A percentile compares a stretch with the other conserved stretches of the same genome.
phyloP scores from a whole-genome alignment of 2,113 vertebrate species.

The Tragulus kanchil region DNA sequence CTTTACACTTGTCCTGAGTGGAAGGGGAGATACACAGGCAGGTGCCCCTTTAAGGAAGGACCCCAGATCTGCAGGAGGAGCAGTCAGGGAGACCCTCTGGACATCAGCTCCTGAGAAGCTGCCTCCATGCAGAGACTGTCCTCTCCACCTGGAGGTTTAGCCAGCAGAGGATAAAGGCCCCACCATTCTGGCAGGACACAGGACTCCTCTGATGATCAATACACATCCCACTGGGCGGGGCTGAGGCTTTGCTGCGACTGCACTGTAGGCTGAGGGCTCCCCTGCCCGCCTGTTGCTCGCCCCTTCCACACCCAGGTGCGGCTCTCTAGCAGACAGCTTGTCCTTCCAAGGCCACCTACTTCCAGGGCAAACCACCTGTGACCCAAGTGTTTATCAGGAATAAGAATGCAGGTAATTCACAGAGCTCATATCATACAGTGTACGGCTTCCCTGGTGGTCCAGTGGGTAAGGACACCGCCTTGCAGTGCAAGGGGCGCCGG shows the following conservation, averaged over 20 bases:
- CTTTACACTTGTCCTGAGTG: fast-evolving
- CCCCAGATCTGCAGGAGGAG: fast-evolving
- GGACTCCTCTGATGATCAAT: neutral
- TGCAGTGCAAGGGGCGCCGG: too few species aligned
- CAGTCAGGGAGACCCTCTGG: fast-evolving
- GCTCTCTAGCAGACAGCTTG: neutral
- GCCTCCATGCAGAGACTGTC: neutral
- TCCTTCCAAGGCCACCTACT: neutral
- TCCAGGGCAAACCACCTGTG: neutral
- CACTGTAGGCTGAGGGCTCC: neutral
- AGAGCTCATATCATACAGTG: neutral
- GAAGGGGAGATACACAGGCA: neutral
- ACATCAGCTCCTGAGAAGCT: neutral
- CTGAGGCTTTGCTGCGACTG: neutral
- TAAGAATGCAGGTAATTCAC: neutral
- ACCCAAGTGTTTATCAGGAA: neutral
- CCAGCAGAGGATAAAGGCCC: neutral
- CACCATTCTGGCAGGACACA: neutral
- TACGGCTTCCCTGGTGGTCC: neutral
- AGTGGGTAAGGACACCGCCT: too few species aligned
- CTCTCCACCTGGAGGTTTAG: neutral
- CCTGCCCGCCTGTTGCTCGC: fast-evolving
- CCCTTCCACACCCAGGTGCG: neutral
- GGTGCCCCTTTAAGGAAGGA: neutral
- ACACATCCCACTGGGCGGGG: fast-evolving